Evolutionary conservation across 1,140 invertebrate genomes (phyloP).

Genomic region (Heliconius himera): DNA sequence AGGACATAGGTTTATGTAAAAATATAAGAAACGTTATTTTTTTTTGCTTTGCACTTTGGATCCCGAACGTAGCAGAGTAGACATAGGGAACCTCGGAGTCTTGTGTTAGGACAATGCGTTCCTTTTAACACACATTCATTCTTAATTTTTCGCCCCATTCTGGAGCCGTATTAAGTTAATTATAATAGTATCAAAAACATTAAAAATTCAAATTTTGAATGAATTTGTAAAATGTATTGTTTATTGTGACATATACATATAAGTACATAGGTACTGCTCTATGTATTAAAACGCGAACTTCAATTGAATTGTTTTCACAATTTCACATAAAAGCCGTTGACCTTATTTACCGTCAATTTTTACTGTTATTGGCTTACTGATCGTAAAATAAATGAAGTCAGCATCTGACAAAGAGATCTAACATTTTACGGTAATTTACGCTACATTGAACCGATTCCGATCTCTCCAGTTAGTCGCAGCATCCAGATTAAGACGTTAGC

Average conservation of each 20-base stretch:
- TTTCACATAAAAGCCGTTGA: constrained; percentile 26
- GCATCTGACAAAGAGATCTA: constrained; percentile 27
- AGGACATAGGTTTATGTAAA: neutral
- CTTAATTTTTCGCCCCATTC: too few relatives aligned
- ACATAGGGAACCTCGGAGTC: too few relatives aligned
- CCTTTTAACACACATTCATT: too few relatives aligned
- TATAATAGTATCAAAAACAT: too few relatives aligned
- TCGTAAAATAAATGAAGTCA: constrained; percentile 16
- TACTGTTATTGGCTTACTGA: constrained; percentile 27
- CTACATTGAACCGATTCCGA: constrained; percentile 33
- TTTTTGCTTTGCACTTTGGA: too few relatives aligned
- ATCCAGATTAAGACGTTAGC: constrained; percentile 29
- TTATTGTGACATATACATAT: neutral
- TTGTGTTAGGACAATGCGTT: too few relatives aligned
- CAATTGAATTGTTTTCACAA: constrained; percentile 3
- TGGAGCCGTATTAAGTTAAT: too few relatives aligned
- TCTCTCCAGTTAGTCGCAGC: constrained; percentile 26
- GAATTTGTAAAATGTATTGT: neutral
- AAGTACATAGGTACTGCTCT: neutral
- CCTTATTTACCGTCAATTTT: constrained; percentile 27
- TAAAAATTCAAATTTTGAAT: neutral
- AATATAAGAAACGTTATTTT: neutral
- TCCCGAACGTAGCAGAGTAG: too few relatives aligned
- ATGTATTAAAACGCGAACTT: neutral
- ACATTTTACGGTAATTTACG: constrained; percentile 46